A percentile compares a stretch with the other conserved stretches of the same genome.
phyloP scores from a whole-genome alignment of 2,113 vertebrate genomes.

The Misgurnus mizolepis region DNA sequence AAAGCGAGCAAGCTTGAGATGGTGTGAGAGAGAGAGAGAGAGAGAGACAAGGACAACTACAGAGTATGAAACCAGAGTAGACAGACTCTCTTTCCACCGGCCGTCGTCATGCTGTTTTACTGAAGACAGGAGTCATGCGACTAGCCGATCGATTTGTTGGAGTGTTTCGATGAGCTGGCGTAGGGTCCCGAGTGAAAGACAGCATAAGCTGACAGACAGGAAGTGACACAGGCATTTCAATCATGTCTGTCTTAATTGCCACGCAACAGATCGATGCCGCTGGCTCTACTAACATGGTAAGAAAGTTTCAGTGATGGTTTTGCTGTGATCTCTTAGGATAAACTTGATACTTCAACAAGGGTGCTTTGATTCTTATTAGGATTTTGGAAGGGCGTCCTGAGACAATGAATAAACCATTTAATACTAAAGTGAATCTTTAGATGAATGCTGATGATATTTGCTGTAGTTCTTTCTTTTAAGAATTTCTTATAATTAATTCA shows the following conservation, averaged over 20 bases:
- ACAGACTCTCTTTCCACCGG: conserved; percentile 36
- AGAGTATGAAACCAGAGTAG: conserved; percentile 19
- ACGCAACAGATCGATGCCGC: conserved; percentile 68
- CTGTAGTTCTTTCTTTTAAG: neutral
- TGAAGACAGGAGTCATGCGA: conserved; percentile 8
- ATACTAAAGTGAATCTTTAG: neutral
- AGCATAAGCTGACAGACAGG: conserved; percentile 15
- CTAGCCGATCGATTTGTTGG: conserved; percentile 47
- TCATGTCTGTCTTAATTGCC: conserved; percentile 70
- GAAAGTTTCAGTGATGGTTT: conserved; percentile 34
- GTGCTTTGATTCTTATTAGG: conserved; percentile 9
- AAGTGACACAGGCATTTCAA: conserved; percentile 37
- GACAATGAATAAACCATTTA: conserved; percentile 14
- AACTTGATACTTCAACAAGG: neutral
- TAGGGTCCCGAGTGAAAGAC: conserved; percentile 19
- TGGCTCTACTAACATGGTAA: conserved; percentile 70
- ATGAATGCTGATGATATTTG: neutral
- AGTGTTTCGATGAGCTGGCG: neutral
- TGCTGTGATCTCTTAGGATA: neutral
- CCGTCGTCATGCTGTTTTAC: conserved; percentile 32
- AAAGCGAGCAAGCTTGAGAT: conserved; percentile 7
- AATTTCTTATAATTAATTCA: neutral
- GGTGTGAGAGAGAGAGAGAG: conserved; percentile 40
- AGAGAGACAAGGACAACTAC: conserved; percentile 48
- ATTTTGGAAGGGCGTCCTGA: neutral